These are phyloP conservation scores for Falco peregrinus DNA, from an alignment of 2,797 vertebrate species.

Conservation along the genomic window DNA sequence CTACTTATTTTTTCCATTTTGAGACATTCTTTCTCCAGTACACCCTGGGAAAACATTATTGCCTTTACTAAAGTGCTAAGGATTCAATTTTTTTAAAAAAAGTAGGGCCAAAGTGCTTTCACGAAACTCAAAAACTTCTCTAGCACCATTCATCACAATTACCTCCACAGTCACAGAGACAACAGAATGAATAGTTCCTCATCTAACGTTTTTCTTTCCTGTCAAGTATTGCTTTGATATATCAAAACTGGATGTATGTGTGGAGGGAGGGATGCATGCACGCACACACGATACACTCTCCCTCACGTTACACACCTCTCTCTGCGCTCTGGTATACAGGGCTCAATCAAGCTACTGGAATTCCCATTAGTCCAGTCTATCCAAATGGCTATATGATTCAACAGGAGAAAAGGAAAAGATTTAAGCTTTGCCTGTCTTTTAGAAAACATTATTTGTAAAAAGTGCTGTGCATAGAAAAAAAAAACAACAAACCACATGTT, in stretches of 20 bases:
- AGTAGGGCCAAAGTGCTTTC: background rate
- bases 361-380: constrained; percentile 16
- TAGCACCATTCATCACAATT: background rate
- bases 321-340: background rate
- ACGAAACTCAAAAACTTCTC: constrained; percentile 7
- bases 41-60: background rate
- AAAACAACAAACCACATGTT: background rate
- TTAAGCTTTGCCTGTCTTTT: background rate
- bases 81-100: constrained; percentile 7
- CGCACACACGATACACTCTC: rapidly evolving
- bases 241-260: background rate
- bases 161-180: background rate
- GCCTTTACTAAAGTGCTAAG: constrained; percentile 16
- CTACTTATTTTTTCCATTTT: constrained; percentile 37
- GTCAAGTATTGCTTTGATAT: background rate
- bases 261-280: background rate
- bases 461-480: background rate
- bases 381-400: constrained; percentile 13
- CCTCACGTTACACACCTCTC: background rate
- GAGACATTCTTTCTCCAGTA: background rate
- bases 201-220: background rate
- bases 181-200: background rate
- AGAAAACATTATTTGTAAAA: background rate
- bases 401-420: background rate
- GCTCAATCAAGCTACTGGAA: background rate